Conservation (phyloP, 2,888 invertebrate species). For the Lasioglossum marginatum region DNA sequence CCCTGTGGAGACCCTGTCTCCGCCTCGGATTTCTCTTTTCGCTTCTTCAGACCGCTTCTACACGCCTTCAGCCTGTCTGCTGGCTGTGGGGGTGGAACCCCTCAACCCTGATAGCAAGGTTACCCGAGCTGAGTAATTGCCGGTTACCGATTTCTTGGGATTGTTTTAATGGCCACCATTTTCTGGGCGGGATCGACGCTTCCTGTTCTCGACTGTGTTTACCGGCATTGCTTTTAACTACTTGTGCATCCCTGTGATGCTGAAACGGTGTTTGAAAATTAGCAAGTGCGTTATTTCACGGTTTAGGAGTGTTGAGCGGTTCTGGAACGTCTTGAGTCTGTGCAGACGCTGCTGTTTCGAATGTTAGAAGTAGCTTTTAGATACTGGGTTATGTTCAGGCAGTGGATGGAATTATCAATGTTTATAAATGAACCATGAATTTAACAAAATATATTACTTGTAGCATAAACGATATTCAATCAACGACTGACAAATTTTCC, state of each 20-base stretch:
- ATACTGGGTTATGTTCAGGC: not conserved
- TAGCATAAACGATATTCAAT: too few relatives aligned
- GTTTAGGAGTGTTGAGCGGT: not conserved
- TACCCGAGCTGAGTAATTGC: constrained; percentile 25
- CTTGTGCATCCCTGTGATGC: not conserved
- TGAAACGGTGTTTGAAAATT: not conserved
- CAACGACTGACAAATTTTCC: too few relatives aligned
- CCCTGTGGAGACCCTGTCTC: constrained; percentile 28
- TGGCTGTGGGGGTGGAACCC: constrained; percentile 3
- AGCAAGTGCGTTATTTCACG: not conserved
- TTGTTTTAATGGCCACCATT: not conserved
- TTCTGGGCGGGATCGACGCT: constrained; percentile 4
- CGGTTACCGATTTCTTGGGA: constrained; percentile 36
- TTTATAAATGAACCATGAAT: too few relatives aligned
- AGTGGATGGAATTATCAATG: too few relatives aligned
- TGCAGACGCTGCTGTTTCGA: not conserved
- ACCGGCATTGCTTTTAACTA: not conserved
- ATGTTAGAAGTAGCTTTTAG: not conserved
- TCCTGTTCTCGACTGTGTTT: not conserved
- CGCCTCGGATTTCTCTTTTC: not conserved
- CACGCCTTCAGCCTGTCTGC: not conserved
- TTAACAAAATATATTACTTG: too few relatives aligned
- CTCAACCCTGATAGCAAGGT: constrained; percentile 14
- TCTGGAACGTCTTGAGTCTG: not conserved
- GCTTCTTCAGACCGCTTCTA: not conserved